These are phyloP conservation scores for Gambelia wislizenii DNA, from an alignment of 2,797 vertebrate species.

Conservation along the genomic window DNA sequence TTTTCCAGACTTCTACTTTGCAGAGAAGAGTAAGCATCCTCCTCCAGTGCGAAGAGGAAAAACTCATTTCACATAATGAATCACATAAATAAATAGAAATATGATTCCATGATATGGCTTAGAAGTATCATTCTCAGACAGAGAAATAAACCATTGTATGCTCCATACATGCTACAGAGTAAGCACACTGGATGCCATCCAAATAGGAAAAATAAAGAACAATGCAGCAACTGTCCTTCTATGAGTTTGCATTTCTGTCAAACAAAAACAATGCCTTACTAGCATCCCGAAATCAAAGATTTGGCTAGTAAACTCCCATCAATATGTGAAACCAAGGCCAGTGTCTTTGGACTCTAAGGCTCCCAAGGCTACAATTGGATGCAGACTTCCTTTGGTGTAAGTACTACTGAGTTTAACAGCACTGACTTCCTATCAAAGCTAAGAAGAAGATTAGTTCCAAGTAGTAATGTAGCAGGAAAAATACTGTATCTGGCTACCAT, in stretches of 20 bases:
- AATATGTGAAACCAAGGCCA: neutral
- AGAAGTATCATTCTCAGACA: neutral
- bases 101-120: neutral
- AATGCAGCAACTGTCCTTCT: neutral
- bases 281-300: neutral
- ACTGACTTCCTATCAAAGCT: neutral
- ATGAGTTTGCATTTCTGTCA: neutral
- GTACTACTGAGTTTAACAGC: neutral
- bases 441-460: neutral
- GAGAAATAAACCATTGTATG: neutral
- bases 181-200: neutral
- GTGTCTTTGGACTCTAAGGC: neutral
- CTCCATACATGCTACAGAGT: neutral
- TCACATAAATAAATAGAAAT: slow-evolving; percentile 1
- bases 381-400: neutral
- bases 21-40: neutral
- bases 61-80: neutral
- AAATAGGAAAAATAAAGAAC: neutral
- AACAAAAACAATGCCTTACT: neutral
- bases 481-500: neutral
- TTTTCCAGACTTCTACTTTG: neutral
- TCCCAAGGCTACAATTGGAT: neutral
- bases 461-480: neutral
- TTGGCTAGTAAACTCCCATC: neutral
- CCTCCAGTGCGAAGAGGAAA: neutral